phyloP scores from a whole-genome alignment of 2,888 invertebrate species.

The Hecatera dysodea region DNA sequence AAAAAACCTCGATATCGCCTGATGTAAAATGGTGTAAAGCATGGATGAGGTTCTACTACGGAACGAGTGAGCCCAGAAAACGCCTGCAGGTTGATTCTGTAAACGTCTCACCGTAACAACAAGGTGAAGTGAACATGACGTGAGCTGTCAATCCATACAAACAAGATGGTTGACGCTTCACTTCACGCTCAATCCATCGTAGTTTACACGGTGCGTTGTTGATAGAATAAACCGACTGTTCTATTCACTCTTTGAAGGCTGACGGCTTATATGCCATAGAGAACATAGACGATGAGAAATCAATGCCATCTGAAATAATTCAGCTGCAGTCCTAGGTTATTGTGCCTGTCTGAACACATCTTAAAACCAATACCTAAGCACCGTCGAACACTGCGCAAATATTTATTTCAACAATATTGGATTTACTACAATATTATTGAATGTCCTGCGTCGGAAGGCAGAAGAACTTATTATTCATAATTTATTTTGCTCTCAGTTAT shows the following conservation, averaged over 20 bases:
- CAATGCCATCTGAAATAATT: background rate
- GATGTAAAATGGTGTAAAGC: background rate
- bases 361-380: conserved; percentile 42
- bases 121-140: no score
- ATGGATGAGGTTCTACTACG: background rate
- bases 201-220: no score
- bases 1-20: background rate
- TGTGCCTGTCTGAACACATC: conserved; percentile 12
- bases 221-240: no score
- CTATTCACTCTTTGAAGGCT: background rate
- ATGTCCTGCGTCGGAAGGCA: conserved; percentile 33
- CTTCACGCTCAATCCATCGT: no score
- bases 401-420: conserved; percentile 38
- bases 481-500: conserved; percentile 22
- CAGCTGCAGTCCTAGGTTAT: background rate
- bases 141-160: no score
- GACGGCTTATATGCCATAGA: no score
- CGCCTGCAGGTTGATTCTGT: no score
- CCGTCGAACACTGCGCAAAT: conserved; percentile 46
- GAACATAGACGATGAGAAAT: background rate
- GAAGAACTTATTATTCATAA: conserved; percentile 23
- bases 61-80: background rate
- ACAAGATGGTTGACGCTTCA: no score
- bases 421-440: conserved; percentile 32
- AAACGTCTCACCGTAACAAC: no score